These are phyloP conservation scores for Nyctalus aviator DNA, from an alignment of 2,797 vertebrate genomes.

Conservation along the genomic window DNA sequence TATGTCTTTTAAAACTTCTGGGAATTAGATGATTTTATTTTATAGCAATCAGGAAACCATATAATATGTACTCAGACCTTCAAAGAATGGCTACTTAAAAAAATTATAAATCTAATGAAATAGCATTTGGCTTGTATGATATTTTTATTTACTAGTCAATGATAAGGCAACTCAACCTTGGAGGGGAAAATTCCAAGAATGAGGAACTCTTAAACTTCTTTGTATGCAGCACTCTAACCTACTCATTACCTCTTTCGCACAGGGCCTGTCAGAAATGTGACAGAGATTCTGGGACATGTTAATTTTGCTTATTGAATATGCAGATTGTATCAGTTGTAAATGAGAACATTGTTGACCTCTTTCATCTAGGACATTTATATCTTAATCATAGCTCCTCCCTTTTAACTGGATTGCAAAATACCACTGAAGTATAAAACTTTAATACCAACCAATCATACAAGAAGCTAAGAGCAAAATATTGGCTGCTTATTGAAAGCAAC, in stretches of 20 bases:
- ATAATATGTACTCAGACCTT: neutral
- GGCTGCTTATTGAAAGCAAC: neutral
- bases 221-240: neutral
- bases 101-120: constrained; percentile 23
- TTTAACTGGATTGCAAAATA: constrained; percentile 71
- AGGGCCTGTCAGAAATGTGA: constrained; percentile 54
- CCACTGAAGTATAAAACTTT: constrained; percentile 34
- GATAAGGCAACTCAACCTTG: constrained; percentile 6
- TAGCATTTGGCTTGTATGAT: neutral
- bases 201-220: constrained; percentile 17
- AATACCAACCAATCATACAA: neutral
- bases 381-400: constrained; percentile 74
- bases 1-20: constrained; percentile 9
- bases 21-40: neutral
- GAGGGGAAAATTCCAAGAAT: constrained; percentile 46
- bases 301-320: constrained; percentile 82
- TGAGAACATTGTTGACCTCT: constrained; percentile 64
- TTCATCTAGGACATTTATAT: constrained; percentile 73
- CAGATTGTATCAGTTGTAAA: constrained; percentile 70
- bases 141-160: constrained; percentile 25
- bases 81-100: constrained; percentile 12
- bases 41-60: neutral
- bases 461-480: neutral
- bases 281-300: constrained; percentile 78
- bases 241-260: constrained; percentile 56